Evolutionary conservation across 2,113 vertebrate genomes (phyloP).

Genomic region (Willisornis vidua): DNA sequence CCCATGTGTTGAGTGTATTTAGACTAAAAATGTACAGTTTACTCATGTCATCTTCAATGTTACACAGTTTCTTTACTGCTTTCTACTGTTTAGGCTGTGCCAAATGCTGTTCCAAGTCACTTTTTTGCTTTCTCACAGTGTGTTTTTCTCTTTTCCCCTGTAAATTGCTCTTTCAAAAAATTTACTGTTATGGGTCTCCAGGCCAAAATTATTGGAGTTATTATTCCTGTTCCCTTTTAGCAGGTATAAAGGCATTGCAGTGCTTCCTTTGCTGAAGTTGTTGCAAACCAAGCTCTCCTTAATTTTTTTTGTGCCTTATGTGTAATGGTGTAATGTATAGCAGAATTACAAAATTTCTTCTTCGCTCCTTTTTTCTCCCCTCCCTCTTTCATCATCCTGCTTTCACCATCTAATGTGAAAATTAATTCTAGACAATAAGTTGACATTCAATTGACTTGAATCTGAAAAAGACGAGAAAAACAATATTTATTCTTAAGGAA

Average conservation of each 20-base stretch:
- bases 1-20: conserved; percentile 18
- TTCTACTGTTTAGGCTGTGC: not conserved
- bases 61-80: not conserved
- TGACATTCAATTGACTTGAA: not conserved
- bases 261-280: not conserved
- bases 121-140: not conserved
- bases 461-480: not conserved
- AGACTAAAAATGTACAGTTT: conserved; percentile 30
- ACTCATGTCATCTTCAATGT: not conserved
- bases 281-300: not conserved
- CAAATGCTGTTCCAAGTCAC: not conserved
- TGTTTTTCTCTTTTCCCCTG: not conserved
- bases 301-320: not conserved
- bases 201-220: not conserved
- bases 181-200: not conserved
- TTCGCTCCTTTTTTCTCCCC: fast-evolving
- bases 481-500: not conserved
- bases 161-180: not conserved
- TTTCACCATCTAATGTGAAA: not conserved
- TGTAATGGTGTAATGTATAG: not conserved
- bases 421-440: not conserved
- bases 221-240: not conserved
- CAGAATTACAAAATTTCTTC: not conserved
- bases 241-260: not conserved
- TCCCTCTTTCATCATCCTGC: not conserved